Evolutionary conservation across 2,888 invertebrate genomes (phyloP), one percentile per base, ranked within the genome.

Genomic region (Polydesmus complanatus): DNA sequence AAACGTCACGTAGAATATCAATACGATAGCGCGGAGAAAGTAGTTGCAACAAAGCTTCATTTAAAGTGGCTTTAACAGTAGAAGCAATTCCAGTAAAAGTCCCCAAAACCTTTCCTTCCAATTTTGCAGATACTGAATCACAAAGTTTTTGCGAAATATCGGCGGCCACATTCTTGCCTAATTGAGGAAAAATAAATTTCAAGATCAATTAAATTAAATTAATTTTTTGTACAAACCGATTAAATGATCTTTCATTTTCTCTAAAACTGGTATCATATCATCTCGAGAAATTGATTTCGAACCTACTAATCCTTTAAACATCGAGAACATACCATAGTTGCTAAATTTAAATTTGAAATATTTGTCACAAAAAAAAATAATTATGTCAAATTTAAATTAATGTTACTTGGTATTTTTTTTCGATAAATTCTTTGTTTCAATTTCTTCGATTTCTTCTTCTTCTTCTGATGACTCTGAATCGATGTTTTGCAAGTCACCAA

Each of bases 61-160:
- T 88, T 62, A 98, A 77, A 0, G 96, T 89, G 1, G 81, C 78
- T 71, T 87, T 90, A 0, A 99, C 89, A 3, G 90, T 90, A 53
- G 81, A 82, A 0, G 91, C 84, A n/a, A 96, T 84, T 64, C 88
- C 88, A 67, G 91, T 92, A 73, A 98, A 98, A 1, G 97, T 97
- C 19, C 97, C 95, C 63, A 96, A 78, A 37, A 78, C 75, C 69
- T 88, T 92, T 63, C 97, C 97, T 71, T 93, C 89, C 27, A 97
- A 78, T 72, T 92, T 92, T 1, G 80, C 79, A 18, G 88, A 85
- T 0, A 97, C 92, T 0, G 94, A 94, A 60, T 94, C 89, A 73
- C 96, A 96, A 25, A 99, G 78, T 72, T 94, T 95, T 64, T 81
- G 80, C 1, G 98, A 85, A 69, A 99, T 96, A 69, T 99, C 97